Evolutionary conservation across 1,140 invertebrate genomes (phyloP).

Genomic region (Hylaeus volcanicus): DNA sequence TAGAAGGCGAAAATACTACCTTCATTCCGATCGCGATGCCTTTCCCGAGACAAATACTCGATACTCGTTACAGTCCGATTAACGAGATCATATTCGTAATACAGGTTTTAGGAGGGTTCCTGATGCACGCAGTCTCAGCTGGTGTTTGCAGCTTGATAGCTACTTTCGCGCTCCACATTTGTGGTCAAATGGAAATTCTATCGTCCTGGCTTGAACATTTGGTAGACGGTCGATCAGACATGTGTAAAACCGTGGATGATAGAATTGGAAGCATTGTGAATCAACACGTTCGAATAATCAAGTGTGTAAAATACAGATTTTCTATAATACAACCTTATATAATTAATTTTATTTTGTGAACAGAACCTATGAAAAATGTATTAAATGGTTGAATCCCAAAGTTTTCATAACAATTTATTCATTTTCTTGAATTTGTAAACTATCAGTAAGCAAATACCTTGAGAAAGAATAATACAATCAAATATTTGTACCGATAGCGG

Average conservation of each 20-base stretch:
- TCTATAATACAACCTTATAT: too few relatives aligned
- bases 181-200: slow-evolving; percentile 67
- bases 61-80: slow-evolving; percentile 44
- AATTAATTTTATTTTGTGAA: too few relatives aligned
- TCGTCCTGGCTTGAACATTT: slow-evolving; percentile 41
- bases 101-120: slow-evolving; percentile 47
- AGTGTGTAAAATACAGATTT: slow-evolving; percentile 21
- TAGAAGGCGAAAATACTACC: background rate
- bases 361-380: too few relatives aligned
- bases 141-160: slow-evolving; percentile 59
- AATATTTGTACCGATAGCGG: too few relatives aligned
- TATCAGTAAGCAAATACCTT: too few relatives aligned
- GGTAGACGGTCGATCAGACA: slow-evolving; percentile 19
- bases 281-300: slow-evolving; percentile 58
- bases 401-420: too few relatives aligned
- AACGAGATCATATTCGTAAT: slow-evolving; percentile 59
- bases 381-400: too few relatives aligned
- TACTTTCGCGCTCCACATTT: slow-evolving; percentile 63
- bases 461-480: too few relatives aligned
- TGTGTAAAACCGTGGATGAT: background rate
- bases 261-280: slow-evolving; percentile 57
- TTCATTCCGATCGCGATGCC: slow-evolving; percentile 56
- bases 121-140: slow-evolving; percentile 47
- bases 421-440: too few relatives aligned
- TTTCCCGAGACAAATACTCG: slow-evolving; percentile 45